phyloP scores from a whole-genome alignment of 1,140 invertebrate species.

The Megathymus violae region DNA sequence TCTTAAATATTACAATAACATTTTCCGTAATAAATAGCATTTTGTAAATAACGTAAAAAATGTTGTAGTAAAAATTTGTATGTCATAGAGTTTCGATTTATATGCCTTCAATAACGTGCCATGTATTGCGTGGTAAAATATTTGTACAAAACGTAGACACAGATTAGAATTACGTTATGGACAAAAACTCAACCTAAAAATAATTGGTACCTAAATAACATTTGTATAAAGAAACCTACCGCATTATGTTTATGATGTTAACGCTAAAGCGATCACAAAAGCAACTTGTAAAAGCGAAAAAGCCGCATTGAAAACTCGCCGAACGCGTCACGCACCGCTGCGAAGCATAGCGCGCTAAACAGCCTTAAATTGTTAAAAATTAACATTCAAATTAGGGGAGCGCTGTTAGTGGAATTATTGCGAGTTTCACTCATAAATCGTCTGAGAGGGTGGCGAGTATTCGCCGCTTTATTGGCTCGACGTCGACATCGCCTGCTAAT shows the following conservation, averaged over 20 bases:
- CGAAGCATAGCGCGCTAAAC: slow-evolving; percentile 60
- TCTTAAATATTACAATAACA: not conserved
- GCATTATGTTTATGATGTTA: slow-evolving; percentile 1
- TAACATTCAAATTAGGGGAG: slow-evolving; percentile 79
- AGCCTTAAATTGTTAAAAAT: slow-evolving; percentile 79
- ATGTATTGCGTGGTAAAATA: too few species aligned
- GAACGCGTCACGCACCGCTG: slow-evolving; percentile 40
- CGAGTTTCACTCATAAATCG: slow-evolving; percentile 77
- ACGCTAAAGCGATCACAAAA: slow-evolving; percentile 8
- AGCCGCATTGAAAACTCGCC: slow-evolving; percentile 51
- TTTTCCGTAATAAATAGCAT: not conserved
- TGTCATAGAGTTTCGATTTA: too few species aligned
- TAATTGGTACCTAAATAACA: not conserved
- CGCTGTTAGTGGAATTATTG: slow-evolving; percentile 80
- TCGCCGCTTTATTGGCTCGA: slow-evolving; percentile 73
- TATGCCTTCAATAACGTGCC: too few species aligned
- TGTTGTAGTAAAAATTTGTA: too few species aligned
- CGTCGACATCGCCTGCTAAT: slow-evolving; percentile 75
- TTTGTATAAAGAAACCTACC: not conserved
- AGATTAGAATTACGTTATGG: too few species aligned
- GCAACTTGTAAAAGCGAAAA: slow-evolving; percentile 42
- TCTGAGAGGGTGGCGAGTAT: slow-evolving; percentile 71
- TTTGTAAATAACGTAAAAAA: too few species aligned
- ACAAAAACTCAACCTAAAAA: not conserved
- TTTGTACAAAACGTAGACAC: too few species aligned